Conservation (phyloP, 2,797 vertebrate species). For the Liparis tanakae region DNA sequence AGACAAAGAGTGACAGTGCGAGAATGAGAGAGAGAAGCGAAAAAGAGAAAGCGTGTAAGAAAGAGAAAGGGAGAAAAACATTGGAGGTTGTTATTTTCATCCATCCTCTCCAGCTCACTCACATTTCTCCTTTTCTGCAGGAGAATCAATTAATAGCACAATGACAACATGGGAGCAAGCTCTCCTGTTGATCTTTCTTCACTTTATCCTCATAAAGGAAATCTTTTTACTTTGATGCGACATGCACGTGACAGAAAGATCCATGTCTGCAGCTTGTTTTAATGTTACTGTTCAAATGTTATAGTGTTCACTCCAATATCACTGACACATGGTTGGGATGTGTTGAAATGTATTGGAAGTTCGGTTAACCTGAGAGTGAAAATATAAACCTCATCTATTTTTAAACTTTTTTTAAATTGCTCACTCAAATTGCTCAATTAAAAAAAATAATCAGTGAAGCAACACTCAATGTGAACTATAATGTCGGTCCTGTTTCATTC, state of each 20-base stretch:
- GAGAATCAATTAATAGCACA: conserved; percentile 40
- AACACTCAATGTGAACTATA: background rate
- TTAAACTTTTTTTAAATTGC: background rate
- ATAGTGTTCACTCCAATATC: background rate
- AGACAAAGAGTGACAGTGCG: conserved; percentile 74
- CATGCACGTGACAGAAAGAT: conserved; percentile 18
- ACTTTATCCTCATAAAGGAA: conserved; percentile 22
- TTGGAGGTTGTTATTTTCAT: conserved; percentile 50
- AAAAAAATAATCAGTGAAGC: background rate
- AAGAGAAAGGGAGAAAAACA: conserved; percentile 55
- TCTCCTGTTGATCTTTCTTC: conserved; percentile 28
- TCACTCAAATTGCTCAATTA: background rate
- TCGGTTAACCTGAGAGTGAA: background rate
- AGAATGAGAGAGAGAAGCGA: conserved; percentile 45
- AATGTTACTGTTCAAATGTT: conserved; percentile 7
- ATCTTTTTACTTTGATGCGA: conserved; percentile 30
- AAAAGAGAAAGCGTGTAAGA: conserved; percentile 54
- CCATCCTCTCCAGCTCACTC: conserved; percentile 34
- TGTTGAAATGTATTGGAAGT: background rate
- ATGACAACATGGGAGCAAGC: conserved; percentile 30
- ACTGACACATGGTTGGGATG: background rate
- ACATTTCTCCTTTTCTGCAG: conserved; percentile 48
- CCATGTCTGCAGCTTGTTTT: conserved; percentile 9
- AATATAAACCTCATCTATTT: background rate
- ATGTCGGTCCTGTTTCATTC: too few relatives aligned